Evolutionary conservation across 2,888 invertebrate species (phyloP).

Genomic region (Pandemis heparana): DNA sequence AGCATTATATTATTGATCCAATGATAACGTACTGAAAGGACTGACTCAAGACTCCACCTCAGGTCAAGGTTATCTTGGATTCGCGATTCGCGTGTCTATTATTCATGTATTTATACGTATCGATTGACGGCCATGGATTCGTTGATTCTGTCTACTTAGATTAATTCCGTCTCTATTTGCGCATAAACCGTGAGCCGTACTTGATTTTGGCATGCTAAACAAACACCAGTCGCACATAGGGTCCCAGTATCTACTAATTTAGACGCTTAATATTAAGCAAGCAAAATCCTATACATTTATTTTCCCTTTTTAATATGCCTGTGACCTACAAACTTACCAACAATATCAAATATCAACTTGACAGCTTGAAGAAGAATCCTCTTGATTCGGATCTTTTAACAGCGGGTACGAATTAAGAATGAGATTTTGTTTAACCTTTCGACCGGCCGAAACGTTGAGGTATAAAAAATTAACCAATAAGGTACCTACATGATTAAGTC

Average conservation of each 20-base stretch:
- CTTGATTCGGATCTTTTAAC: too few species aligned
- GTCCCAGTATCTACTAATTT: background rate
- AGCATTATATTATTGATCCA: conserved; percentile 21
- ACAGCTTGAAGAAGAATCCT: too few species aligned
- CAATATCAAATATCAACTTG: too few species aligned
- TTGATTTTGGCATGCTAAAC: conserved; percentile 5
- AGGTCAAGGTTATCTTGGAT: conserved; percentile 60
- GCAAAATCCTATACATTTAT: too few species aligned
- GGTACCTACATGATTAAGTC: too few species aligned
- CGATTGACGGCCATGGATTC: conserved; percentile 32
- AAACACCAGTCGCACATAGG: background rate
- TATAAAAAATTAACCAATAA: too few species aligned
- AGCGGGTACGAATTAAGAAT: too few species aligned
- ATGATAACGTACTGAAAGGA: conserved; percentile 16
- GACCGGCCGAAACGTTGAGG: too few species aligned
- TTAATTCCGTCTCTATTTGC: conserved; percentile 34
- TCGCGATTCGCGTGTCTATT: conserved; percentile 56
- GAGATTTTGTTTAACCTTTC: too few species aligned
- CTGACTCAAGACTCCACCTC: conserved; percentile 42
- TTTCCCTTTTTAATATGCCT: background rate
- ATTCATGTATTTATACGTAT: conserved; percentile 51
- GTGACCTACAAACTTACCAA: too few species aligned
- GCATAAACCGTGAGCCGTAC: conserved; percentile 18
- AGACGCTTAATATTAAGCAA: background rate
- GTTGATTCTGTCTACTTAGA: conserved; percentile 34